These are phyloP conservation scores for Crocidura indochinensis DNA, from an alignment of 2,797 vertebrate species.

Conservation along the genomic window DNA sequence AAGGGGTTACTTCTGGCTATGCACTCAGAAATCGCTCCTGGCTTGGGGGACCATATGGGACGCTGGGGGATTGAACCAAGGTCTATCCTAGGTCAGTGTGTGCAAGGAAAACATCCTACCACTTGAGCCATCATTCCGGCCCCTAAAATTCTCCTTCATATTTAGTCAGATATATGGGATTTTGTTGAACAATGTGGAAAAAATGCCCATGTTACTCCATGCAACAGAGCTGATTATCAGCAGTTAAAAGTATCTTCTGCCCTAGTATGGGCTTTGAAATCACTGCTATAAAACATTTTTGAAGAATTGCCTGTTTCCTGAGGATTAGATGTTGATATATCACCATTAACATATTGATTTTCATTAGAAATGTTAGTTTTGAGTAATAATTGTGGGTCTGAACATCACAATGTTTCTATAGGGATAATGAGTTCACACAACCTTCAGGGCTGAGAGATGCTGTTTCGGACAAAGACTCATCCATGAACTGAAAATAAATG, in stretches of 20 bases:
- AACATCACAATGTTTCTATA: neutral
- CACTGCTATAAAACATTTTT: constrained; percentile 21
- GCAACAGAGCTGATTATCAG: constrained; percentile 13
- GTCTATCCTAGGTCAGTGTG: too few relatives aligned
- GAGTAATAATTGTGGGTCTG: constrained; percentile 33
- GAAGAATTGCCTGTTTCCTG: constrained; percentile 43
- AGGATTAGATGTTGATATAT: constrained; percentile 1
- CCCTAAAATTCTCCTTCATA: neutral
- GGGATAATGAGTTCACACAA: neutral
- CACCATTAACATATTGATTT: neutral
- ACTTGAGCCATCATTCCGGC: too few relatives aligned
- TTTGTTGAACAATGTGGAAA: constrained; percentile 19
- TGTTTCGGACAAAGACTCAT: neutral
- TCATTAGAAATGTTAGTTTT: constrained; percentile 22
- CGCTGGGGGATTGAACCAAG: too few relatives aligned
- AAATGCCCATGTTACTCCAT: neutral
- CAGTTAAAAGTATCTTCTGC: constrained; percentile 46
- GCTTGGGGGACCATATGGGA: too few relatives aligned
- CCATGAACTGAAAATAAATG: neutral
- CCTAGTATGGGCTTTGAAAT: constrained; percentile 32
- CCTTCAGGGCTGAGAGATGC: neutral
- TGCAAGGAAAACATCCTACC: too few relatives aligned
- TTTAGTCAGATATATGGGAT: neutral
- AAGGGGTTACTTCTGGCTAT: too few relatives aligned
- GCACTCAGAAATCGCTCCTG: too few relatives aligned